Evolutionary conservation across 1,140 invertebrate species (phyloP).

Genomic region (Sitophilus oryzae): DNA sequence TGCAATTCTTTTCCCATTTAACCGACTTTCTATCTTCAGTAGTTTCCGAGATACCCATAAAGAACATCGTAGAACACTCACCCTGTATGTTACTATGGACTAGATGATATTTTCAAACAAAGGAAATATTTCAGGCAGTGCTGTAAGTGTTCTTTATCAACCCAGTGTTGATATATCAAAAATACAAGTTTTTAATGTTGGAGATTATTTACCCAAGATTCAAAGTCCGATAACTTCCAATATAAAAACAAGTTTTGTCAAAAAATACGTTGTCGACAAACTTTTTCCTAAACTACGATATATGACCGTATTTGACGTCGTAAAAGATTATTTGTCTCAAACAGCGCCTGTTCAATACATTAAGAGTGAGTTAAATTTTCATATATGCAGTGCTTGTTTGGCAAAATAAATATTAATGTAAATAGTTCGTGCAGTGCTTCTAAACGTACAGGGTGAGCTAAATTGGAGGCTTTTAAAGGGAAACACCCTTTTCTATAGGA

Average conservation of each 20-base stretch:
- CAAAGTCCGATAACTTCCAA: slow-evolving; percentile 11
- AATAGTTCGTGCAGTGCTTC: no score
- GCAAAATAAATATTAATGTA: no score
- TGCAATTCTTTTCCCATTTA: no score
- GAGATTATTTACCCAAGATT: slow-evolving; percentile 21
- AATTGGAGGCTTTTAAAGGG: no score
- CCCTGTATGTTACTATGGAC: no score
- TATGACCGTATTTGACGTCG: slow-evolving; percentile 17
- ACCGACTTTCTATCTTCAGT: no score
- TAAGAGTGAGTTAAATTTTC: slow-evolving; percentile 13
- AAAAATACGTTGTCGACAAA: slow-evolving; percentile 16
- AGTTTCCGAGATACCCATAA: no score
- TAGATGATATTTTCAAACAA: no score
- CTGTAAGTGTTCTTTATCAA: not conserved
- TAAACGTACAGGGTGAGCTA: no score
- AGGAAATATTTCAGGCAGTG: not conserved
- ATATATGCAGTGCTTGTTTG: not conserved
- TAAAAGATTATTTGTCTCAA: slow-evolving; percentile 11
- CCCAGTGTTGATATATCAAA: slow-evolving; percentile 6
- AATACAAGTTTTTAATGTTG: slow-evolving; percentile 14
- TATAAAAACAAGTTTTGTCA: slow-evolving; percentile 12
- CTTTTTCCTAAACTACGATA: slow-evolving; percentile 17
- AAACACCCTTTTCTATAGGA: no score
- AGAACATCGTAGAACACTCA: no score
- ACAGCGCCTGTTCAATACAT: slow-evolving; percentile 12